A percentile compares a stretch with the other conserved stretches of the same genome.
These are phyloP conservation scores for Varanus komodoensis DNA, from an alignment of 2,113 vertebrate genomes.

Conservation along the genomic window DNA sequence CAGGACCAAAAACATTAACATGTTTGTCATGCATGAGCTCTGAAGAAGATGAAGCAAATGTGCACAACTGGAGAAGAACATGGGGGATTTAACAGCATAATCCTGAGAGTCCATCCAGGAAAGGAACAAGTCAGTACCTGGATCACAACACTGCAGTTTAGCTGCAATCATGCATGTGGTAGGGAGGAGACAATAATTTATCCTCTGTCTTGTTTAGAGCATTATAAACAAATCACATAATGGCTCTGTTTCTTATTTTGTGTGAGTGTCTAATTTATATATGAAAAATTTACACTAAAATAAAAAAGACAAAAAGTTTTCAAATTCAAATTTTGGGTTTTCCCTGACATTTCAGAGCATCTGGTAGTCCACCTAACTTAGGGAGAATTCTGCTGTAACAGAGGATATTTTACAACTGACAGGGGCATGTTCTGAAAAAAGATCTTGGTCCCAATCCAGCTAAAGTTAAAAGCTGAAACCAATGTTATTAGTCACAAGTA, in stretches of 20 bases:
- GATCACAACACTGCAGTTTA: conserved; percentile 38
- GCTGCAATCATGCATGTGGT: conserved; percentile 61
- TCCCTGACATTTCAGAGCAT: background rate
- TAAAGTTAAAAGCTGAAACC: background rate
- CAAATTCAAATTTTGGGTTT: background rate
- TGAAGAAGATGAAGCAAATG: conserved; percentile 45
- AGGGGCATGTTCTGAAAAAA: background rate
- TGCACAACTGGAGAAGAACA: conserved; percentile 41
- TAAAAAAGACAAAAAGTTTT: background rate
- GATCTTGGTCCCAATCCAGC: background rate
- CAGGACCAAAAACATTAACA: conserved; percentile 24
- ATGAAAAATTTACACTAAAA: background rate
- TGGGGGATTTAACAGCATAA: conserved; percentile 45
- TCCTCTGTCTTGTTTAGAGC: conserved; percentile 12
- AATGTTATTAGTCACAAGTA: background rate
- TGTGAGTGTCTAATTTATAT: background rate
- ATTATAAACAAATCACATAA: background rate
- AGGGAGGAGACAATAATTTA: conserved; percentile 42
- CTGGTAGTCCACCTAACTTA: fast-evolving
- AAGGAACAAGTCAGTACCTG: background rate
- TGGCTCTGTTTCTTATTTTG: background rate
- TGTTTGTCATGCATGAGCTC: conserved; percentile 47
- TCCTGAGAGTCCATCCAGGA: background rate
- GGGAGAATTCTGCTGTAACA: background rate
- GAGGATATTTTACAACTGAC: background rate